phyloP scores from a whole-genome alignment of 2,888 invertebrate genomes.

The Cosmia pyralina region DNA sequence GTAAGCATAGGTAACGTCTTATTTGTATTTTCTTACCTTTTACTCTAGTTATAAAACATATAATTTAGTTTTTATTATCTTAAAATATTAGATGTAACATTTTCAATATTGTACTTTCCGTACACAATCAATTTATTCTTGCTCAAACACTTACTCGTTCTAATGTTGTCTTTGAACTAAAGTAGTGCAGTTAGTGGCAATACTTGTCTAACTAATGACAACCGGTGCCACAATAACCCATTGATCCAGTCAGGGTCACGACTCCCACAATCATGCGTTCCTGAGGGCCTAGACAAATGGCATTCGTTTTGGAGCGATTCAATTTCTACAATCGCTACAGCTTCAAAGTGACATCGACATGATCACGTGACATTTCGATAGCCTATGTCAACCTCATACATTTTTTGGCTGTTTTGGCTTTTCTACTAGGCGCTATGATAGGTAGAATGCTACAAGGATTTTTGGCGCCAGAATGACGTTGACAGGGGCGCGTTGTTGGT shows the following conservation, averaged over 20 bases:
- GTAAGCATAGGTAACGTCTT: not conserved
- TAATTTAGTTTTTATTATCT: slow-evolving; percentile 3
- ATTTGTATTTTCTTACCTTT: not conserved
- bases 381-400: no score
- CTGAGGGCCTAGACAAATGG: no score
- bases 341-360: no score
- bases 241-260: slow-evolving; percentile 23
- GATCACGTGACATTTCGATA: no score
- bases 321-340: no score
- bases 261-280: not conserved
- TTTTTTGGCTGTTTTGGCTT: no score
- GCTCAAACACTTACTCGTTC: not conserved
- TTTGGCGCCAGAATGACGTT: not conserved
- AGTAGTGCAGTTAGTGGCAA: not conserved
- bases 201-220: not conserved
- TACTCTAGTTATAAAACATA: not conserved
- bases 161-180: not conserved
- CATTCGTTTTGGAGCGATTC: no score
- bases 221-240: slow-evolving; percentile 30
- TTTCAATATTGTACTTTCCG: not conserved
- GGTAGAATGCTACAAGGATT: not conserved
- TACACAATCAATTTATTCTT: not conserved
- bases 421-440: no score
- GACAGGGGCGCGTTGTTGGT: not conserved
- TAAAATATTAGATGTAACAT: not conserved